Percentiles rank a stretch among this genome's conserved stretches.
These are phyloP conservation scores for Drosophila monieri DNA, from an alignment of 2,888 invertebrate species.

Conservation along the genomic window DNA sequence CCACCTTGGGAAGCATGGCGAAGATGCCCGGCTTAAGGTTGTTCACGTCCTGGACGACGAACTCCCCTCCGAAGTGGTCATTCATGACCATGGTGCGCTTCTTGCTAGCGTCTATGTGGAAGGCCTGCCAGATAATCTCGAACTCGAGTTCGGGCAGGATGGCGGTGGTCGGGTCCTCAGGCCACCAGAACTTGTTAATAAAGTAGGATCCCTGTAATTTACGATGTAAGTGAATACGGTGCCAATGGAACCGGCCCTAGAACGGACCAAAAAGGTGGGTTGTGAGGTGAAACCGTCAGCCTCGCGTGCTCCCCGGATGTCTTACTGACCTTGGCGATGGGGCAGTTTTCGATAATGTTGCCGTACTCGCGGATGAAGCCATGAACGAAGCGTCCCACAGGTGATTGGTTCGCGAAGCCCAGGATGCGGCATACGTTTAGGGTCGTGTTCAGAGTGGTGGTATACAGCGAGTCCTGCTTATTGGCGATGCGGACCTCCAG, in stretches of 20 bases:
- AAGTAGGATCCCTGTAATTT: constrained; percentile 80
- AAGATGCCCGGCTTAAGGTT: constrained; percentile 74
- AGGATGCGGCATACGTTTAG: constrained; percentile 77
- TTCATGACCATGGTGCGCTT: constrained; percentile 73
- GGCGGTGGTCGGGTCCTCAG: constrained; percentile 79
- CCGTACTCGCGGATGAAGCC: constrained; percentile 76
- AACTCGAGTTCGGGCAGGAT: constrained; percentile 79
- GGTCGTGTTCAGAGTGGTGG: constrained; percentile 72
- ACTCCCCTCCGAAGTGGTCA: constrained; percentile 75
- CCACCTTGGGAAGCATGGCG: constrained; percentile 68
- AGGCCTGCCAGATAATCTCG: constrained; percentile 61
- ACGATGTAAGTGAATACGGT: constrained; percentile 43
- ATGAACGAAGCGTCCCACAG: constrained; percentile 74
- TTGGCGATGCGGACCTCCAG: constrained; percentile 65
- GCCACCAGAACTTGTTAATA: constrained; percentile 81
- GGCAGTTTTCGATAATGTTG: constrained; percentile 74
- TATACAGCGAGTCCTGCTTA: constrained; percentile 72
- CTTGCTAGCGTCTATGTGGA: constrained; percentile 69
- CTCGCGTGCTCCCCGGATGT: neutral
- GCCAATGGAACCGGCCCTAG: constrained; percentile 55
- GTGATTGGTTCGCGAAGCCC: constrained; percentile 68
- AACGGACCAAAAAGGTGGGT: constrained; percentile 33
- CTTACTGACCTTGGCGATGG: constrained; percentile 75
- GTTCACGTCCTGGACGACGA: constrained; percentile 71
- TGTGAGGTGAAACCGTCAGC: constrained; percentile 8